Base-by-base conservation (phyloP, 2,888 invertebrate genomes). In the Choristoneura rosaceana region DNA sequence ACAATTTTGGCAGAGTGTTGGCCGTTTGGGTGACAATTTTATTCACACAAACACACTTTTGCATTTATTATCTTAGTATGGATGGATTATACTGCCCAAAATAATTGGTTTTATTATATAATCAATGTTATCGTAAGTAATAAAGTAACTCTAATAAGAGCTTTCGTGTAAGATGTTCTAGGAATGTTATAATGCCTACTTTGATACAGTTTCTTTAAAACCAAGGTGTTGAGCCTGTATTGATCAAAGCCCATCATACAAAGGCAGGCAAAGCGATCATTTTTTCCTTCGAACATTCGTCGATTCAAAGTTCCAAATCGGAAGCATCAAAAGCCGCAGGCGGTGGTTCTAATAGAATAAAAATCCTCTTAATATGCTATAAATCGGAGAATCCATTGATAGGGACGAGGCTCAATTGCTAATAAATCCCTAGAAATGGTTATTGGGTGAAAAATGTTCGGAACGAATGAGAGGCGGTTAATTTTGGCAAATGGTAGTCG, bases 371-470 rank as follows among this genome's bases (percentile, higher is more conserved):
- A 74, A 76, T 70, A 70, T 52, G 73, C 74, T 60, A 76, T 76
- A 76, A 76, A 76, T 76, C 73, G 74, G 47, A 45, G 69, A 67
- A 55, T 52, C 69, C 74, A 74, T 71, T 69, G 74, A 75, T 74
- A 74, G 73, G 70, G 61, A 68, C 67, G 63, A 58, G 62, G 70
- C 70, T 33, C 68, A 75, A 76, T 74, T 64, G 74, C 71, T 76
- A 70, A 76, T 76, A 76, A 76, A 75, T 76, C 76, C 73, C 17
- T 59, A 69, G 64, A 70, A 75, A 76, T 65, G 75, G 76, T 75
- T 74, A 74, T 75, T 75, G 71, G 71, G 71, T 76, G 65, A 76
- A 75, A 74, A 74, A 76, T 71, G 69, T 71, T 47, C 66, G 62
- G 64, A 63, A 58, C 59, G 73, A 64, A 70, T 66, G 67, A 64